A percentile compares a stretch with the other conserved stretches of the same genome.
Conservation (phyloP, 2,888 invertebrate genomes). For the Brassicogethes aeneus region DNA sequence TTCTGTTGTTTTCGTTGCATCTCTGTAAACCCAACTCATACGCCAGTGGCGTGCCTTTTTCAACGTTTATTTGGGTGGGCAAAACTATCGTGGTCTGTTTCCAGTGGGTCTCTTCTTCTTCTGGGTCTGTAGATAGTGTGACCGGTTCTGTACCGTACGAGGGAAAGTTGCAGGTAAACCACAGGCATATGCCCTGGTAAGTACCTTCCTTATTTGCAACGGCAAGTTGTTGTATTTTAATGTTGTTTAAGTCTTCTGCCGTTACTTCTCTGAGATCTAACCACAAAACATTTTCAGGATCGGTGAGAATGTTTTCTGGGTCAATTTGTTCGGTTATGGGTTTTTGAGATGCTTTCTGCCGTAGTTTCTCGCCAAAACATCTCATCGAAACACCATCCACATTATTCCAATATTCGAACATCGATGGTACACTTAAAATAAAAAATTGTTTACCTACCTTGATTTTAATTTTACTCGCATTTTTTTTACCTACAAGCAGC, state of each 20-base stretch:
- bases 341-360: constrained; percentile 51
- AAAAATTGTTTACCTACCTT: too few relatives aligned
- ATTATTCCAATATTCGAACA: constrained; percentile 67
- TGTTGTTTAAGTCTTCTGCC: constrained; percentile 49
- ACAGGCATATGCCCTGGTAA: constrained; percentile 68
- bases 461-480: too few relatives aligned
- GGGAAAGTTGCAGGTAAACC: constrained; percentile 74
- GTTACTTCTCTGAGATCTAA: constrained; percentile 58
- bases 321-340: constrained; percentile 56
- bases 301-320: constrained; percentile 50
- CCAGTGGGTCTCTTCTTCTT: constrained; percentile 56
- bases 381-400: constrained; percentile 76
- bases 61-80: constrained; percentile 53
- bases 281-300: constrained; percentile 56
- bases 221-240: constrained; percentile 53
- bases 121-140: constrained; percentile 50
- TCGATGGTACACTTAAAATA: constrained; percentile 49
- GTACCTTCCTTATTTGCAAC: constrained; percentile 50
- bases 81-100: constrained; percentile 68
- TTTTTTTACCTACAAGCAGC: constrained; percentile 47
- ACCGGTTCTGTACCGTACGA: constrained; percentile 35
- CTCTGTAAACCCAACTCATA: constrained; percentile 56
- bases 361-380: constrained; percentile 52
- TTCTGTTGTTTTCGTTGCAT: constrained; percentile 43
- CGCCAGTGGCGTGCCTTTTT: constrained; percentile 55